Percentiles rank a stretch among this genome's conserved stretches.
These are phyloP conservation scores for Pluvianellus socialis DNA, from an alignment of 2,113 vertebrate genomes.

Conservation along the genomic window DNA sequence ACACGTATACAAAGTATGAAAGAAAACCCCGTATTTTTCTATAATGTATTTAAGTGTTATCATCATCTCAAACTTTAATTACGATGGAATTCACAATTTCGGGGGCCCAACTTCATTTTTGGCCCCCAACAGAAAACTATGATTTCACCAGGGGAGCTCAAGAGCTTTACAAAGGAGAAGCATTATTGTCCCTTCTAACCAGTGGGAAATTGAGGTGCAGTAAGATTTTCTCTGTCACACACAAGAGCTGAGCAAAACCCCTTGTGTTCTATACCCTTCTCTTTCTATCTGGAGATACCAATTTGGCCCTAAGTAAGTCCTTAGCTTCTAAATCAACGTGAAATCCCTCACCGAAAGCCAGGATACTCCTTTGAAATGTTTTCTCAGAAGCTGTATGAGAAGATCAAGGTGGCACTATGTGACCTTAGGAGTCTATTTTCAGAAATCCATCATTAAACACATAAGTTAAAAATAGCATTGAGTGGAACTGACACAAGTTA, in stretches of 20 bases:
- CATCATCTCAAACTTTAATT: not conserved
- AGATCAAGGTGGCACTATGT: not conserved
- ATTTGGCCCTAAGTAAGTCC: not conserved
- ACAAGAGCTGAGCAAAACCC: not conserved
- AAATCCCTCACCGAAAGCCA: not conserved
- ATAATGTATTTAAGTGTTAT: not conserved
- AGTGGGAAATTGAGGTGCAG: not conserved
- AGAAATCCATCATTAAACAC: not conserved
- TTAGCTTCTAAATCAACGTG: not conserved
- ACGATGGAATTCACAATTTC: not conserved
- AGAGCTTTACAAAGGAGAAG: not conserved
- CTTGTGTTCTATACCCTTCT: not conserved
- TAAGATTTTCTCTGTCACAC: not conserved
- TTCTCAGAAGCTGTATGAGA: not conserved
- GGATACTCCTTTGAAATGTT: not conserved
- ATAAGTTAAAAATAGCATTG: not conserved
- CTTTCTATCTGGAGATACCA: not conserved
- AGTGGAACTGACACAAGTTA: not conserved
- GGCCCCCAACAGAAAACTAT: not conserved
- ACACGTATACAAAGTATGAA: not conserved
- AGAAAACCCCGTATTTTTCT: not conserved
- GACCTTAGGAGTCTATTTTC: not conserved
- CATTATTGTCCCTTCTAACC: not conserved
- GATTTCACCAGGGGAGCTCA: not conserved
- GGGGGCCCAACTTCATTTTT: not conserved